A percentile compares a stretch with the other conserved stretches of the same genome.
These are phyloP conservation scores for Trematomus bernacchii DNA, from an alignment of 2,797 vertebrate genomes.

Conservation along the genomic window DNA sequence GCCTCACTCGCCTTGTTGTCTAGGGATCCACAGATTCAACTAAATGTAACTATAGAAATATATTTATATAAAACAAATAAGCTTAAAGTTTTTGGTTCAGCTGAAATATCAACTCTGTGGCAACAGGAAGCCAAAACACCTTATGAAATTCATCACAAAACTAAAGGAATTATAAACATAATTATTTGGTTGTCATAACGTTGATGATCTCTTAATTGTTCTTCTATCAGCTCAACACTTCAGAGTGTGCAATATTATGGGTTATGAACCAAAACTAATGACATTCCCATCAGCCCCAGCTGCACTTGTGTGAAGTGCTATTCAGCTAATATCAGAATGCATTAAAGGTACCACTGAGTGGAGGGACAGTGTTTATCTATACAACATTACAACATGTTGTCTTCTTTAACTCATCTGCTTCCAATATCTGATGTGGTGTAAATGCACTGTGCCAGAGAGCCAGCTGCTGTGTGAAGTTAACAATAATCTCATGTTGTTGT, in stretches of 20 bases:
- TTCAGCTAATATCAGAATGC: neutral
- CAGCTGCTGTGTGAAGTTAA: neutral
- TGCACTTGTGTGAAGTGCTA: no score
- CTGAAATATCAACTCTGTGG: neutral
- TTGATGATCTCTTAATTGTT: no score
- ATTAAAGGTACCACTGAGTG: neutral
- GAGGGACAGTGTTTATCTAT: neutral
- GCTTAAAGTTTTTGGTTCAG: neutral
- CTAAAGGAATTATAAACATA: neutral
- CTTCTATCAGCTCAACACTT: neutral
- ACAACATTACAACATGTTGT: no score
- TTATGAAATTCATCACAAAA: neutral
- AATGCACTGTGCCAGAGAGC: neutral
- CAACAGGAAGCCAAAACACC: neutral
- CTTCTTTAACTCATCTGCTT: neutral
- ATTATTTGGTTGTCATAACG: no score
- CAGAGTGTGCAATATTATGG: neutral
- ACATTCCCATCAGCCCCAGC: neutral
- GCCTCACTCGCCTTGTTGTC: neutral
- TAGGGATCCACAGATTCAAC: no score
- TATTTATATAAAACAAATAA: neutral
- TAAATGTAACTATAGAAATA: neutral
- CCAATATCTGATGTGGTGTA: neutral
- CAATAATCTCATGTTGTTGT: neutral
- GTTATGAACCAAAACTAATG: neutral